These are phyloP conservation scores for Rattus norvegicus DNA, from an alignment of 2,113 vertebrate species.

Conservation along the genomic window GRCr8 NC_086025.1:116390001-116390500, in stretches of 20 bases:
- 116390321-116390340: not conserved
- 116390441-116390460: not conserved
- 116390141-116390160: not conserved
- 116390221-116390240: not conserved
- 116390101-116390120: not conserved
- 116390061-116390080: not conserved
- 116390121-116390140: not conserved
- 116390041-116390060: not conserved
- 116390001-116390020: not conserved
- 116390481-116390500: not conserved
- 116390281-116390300: not conserved
- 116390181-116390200: not conserved
- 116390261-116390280: not conserved
- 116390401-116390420: not conserved
- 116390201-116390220: not conserved
- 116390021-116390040: not conserved
- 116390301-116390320: not conserved
- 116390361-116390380: not conserved
- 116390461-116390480: not conserved
- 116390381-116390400: not conserved
- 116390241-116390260: accelerated
- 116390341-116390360: accelerated
- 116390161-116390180: not conserved
- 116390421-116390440: not conserved
- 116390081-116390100: not conserved